phyloP scores from a whole-genome alignment of 1,140 invertebrate species.

The Drosophila truncata region DNA sequence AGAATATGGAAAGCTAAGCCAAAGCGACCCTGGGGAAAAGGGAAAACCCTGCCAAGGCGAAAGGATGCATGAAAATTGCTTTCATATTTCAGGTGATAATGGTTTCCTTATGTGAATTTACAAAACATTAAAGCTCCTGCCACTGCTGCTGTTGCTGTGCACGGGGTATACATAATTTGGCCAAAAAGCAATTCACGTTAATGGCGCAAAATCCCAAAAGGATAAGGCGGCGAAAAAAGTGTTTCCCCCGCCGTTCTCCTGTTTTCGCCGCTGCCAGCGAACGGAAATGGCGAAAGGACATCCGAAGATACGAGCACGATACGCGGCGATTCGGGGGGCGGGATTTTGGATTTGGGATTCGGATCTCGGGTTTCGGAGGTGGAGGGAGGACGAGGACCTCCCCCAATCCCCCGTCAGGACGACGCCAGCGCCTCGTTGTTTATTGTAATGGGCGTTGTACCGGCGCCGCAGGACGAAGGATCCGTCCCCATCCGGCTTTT shows the following conservation, averaged over 20 bases:
- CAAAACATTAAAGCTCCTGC: slow-evolving; percentile 82
- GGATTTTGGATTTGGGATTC: slow-evolving; percentile 9
- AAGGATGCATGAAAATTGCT: slow-evolving; percentile 85
- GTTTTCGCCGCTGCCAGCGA: slow-evolving; percentile 60
- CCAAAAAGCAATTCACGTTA: slow-evolving; percentile 84
- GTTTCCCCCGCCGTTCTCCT: slow-evolving; percentile 14
- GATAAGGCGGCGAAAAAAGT: slow-evolving; percentile 73
- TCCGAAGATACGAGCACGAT: slow-evolving; percentile 75
- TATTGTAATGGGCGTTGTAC: slow-evolving; percentile 74
- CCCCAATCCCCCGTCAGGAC: slow-evolving; percentile 28
- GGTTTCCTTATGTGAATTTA: slow-evolving; percentile 85
- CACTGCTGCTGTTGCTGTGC: slow-evolving; percentile 18
- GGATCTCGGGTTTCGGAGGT: neutral
- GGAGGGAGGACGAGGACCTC: slow-evolving; percentile 3
- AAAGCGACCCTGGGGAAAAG: slow-evolving; percentile 40
- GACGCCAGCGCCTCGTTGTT: slow-evolving; percentile 71
- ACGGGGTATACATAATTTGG: slow-evolving; percentile 80
- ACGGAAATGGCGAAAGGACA: slow-evolving; percentile 72
- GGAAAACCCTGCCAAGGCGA: slow-evolving; percentile 20
- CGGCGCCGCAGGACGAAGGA: slow-evolving; percentile 66
- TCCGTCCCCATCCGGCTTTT: slow-evolving; percentile 39
- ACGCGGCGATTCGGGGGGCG: slow-evolving; percentile 58
- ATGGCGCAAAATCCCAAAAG: slow-evolving; percentile 82
- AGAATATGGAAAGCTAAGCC: slow-evolving; percentile 15
- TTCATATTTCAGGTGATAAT: slow-evolving; percentile 85